Evolutionary conservation across 1,140 invertebrate genomes (phyloP), one percentile per base, ranked within the genome.

Genomic region (Formica exsecta): DNA sequence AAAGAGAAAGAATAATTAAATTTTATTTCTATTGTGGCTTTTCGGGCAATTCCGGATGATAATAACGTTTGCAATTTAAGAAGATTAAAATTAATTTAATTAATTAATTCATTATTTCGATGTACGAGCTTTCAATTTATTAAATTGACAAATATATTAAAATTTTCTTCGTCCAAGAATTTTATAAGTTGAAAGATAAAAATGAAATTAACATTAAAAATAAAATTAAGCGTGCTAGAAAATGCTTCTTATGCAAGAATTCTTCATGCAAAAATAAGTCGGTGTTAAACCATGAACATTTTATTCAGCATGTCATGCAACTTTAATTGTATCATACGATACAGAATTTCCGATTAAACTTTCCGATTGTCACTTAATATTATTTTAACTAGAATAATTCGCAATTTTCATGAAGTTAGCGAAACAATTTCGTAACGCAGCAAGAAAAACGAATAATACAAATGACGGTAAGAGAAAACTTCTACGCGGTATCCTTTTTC

Each of bases 11-110:
- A 61, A 44, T 32, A 44, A 61, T 41, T 59, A 59, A 1, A 61
- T 73, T 71, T 81, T 61, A 74, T 74, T 74, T 83, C 25, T 61
- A 22, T 5, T 38, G 71, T 36, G 25, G 11, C 73, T 73, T 70
- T 41, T 71, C 36, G 16, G 9, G n/a, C 19, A 38, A 68, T 41
- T 16, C n/a, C 9, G 13, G 2, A 25, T 57, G 16, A 71, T 41
- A 61, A 81, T 38, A 73, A 51, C 8, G 9, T 44, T 71, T 57
- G 19, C 6, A 38, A 13, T 48, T 36, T 61, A 61, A 61, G 41
- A 41, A 61, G 38, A 62, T 57, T 41, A 25, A 59, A 59, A 70
- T 41, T 38, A 38, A 70, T 57, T 70, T 29, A 57, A 57, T 71
- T 57, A 32, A 57, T 57, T 32, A 32, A 41, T n/a, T 64, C 19